phyloP scores from a whole-genome alignment of 2,113 vertebrate species.

The Charina bottae region DNA sequence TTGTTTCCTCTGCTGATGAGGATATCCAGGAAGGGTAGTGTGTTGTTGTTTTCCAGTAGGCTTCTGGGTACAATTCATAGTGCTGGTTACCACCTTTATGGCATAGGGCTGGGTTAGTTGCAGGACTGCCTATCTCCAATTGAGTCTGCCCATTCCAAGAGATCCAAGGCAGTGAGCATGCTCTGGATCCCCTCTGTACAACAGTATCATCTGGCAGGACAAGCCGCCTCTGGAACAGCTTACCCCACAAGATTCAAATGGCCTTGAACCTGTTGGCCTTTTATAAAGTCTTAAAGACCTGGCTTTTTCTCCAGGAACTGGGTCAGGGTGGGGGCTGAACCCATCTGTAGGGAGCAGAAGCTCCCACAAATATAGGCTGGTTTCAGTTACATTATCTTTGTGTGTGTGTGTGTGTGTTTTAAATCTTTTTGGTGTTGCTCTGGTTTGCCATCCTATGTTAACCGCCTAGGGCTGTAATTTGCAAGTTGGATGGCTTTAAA shows the following conservation, averaged over 20 bases:
- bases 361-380: background rate
- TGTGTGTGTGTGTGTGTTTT: background rate
- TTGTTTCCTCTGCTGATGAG: background rate
- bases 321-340: background rate
- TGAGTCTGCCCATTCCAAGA: background rate
- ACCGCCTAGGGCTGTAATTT: background rate
- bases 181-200: background rate
- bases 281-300: background rate
- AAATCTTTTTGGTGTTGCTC: background rate
- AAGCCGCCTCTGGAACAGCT: background rate
- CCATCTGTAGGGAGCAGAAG: background rate
- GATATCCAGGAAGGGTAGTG: background rate
- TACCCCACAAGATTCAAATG: background rate
- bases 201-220: background rate
- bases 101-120: background rate
- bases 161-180: background rate
- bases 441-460: background rate
- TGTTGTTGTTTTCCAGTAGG: background rate
- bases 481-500: background rate
- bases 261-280: background rate
- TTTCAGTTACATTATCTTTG: background rate
- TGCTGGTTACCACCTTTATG: background rate
- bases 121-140: background rate
- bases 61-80: background rate
- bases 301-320: background rate